phyloP scores from a whole-genome alignment of 37 sponge, comb jelly and placozoan species.

The Ianthella basta region DNA sequence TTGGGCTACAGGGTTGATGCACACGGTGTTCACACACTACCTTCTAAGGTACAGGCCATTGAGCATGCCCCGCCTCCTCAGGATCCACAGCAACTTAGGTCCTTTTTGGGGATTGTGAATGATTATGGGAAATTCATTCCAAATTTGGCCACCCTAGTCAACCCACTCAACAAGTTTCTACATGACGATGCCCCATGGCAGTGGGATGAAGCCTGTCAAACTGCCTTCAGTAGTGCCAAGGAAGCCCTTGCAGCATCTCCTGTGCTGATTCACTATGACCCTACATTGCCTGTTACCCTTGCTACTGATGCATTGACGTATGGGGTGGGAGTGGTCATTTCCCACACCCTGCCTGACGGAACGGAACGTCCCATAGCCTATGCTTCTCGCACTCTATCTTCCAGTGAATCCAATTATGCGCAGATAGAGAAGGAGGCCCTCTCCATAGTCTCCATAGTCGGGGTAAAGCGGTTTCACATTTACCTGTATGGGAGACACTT shows the following conservation, averaged over 20 bases:
- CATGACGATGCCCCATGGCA: not conserved
- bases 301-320: slow-evolving; percentile 28
- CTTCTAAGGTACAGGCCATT: slow-evolving; percentile 18
- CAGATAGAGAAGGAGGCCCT: slow-evolving; percentile 46
- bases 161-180: slow-evolving; percentile 19
- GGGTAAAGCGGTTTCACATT: too few species aligned
- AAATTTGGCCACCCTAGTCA: slow-evolving; percentile 16
- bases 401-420: slow-evolving; percentile 22
- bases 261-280: slow-evolving; percentile 25
- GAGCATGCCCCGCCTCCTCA: slow-evolving; percentile 9
- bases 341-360: slow-evolving; percentile 27
- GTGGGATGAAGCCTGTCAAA: not conserved
- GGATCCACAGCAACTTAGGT: not conserved
- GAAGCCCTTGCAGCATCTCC: not conserved
- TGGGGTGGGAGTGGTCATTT: slow-evolving; percentile 32
- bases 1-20: slow-evolving; percentile 16
- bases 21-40: slow-evolving; percentile 5
- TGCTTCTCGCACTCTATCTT: slow-evolving; percentile 4
- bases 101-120: slow-evolving; percentile 28
- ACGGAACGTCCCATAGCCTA: slow-evolving; percentile 31
- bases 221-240: slow-evolving; percentile 23
- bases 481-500: too few species aligned
- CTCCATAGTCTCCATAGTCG: not conserved
- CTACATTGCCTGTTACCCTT: not conserved
- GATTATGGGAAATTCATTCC: slow-evolving; percentile 31